A percentile compares a stretch with the other conserved stretches of the same genome.
phyloP scores from a whole-genome alignment of 2,888 invertebrate genomes.

The Pandemis cinnamomeana region DNA sequence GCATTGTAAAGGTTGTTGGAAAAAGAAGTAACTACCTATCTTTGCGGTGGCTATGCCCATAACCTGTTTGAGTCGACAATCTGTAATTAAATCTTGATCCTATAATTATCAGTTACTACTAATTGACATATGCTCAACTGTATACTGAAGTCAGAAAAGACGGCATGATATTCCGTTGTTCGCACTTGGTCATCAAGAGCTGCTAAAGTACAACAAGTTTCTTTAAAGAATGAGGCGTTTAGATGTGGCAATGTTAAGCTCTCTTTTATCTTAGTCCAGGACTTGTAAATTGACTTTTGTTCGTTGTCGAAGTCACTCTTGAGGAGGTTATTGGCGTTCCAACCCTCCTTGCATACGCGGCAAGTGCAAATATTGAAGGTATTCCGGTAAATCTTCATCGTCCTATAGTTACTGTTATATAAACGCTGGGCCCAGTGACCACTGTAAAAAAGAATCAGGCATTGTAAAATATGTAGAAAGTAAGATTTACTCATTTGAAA shows the following conservation, averaged over 20 bases:
- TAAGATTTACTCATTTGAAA: too few species aligned
- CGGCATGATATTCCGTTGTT: background rate
- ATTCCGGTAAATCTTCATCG: slow-evolving; percentile 7
- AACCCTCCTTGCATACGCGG: slow-evolving; percentile 12
- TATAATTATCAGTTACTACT: background rate
- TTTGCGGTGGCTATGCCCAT: too few species aligned
- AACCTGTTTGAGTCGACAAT: background rate
- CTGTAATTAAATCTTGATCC: background rate
- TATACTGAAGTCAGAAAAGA: background rate
- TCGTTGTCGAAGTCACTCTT: background rate
- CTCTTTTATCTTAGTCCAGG: background rate
- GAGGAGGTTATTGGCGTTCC: background rate
- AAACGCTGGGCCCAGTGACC: slow-evolving; percentile 18
- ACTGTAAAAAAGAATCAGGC: background rate
- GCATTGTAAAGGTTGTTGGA: too few species aligned
- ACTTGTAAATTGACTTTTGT: background rate
- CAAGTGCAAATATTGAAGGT: slow-evolving; percentile 25
- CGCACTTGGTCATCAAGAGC: background rate
- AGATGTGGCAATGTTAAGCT: background rate
- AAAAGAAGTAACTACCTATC: too few species aligned
- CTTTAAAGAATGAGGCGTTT: background rate
- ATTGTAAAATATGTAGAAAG: background rate
- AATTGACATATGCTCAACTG: background rate
- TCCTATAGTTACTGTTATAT: background rate
- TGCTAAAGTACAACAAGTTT: background rate